Evolutionary conservation across 2,113 vertebrate genomes (phyloP), one percentile per base, ranked within the genome.

Genomic region (Salvator merianae): DNA sequence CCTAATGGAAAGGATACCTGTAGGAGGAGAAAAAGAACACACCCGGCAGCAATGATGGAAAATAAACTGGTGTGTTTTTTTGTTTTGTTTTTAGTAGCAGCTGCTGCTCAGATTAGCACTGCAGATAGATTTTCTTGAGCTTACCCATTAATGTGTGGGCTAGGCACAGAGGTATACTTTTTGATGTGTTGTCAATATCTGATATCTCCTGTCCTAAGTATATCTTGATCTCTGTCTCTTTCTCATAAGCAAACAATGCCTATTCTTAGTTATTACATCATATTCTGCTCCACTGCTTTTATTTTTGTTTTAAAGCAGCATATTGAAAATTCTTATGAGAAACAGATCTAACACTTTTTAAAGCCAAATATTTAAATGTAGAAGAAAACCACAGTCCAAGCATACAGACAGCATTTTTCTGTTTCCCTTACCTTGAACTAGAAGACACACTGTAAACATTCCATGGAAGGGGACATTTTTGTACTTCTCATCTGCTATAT

Each of bases 371-470:
- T 83, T 86, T 63, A 86, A 47, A 62, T 32, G 0, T 47, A 82
- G 68, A 12, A 88, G 80, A 94, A 94, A 2, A 91, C 75, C 26
- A 0, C 85, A 87, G 9, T 83, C 70, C 86, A 86, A 83, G 77
- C 84, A 81, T 0, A 1, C 55, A 88, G 65, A 83, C 89, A 68
- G 88, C 16, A 0, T 78, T 91, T 79, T 30, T 43, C 40, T 76
- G 13, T 59, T 26, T 28, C 32, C 50, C 14, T 5, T 43, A 1
- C 20, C 88, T 62, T 82, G 84, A 89, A 91, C 63, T 26, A 50
- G 74, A 78, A 85, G 86, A 83, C 89, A 50, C 76, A 55, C n/a
- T 0, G 1, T 88, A 77, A 28, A 77, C 36, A 24, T 68, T 79
- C 62, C 43, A 50, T 75, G 40, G 43, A 3, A 47, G 12, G 43